These are phyloP conservation scores for Platichthys stellatus DNA, from an alignment of 2,113 vertebrate genomes.

Conservation along the genomic window DNA sequence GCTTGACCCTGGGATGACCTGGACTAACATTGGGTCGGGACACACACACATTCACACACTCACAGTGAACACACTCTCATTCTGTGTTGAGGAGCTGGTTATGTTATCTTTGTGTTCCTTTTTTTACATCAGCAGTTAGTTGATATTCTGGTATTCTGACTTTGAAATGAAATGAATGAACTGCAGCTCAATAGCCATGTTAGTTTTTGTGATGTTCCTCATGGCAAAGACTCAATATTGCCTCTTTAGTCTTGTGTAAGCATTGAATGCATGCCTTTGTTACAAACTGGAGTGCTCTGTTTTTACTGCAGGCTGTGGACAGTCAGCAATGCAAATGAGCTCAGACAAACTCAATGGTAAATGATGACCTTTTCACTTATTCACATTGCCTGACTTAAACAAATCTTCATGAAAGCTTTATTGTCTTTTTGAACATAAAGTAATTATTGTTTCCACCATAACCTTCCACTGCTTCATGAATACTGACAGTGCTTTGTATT, in stretches of 20 bases:
- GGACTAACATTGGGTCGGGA: neutral
- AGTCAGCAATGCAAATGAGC: slow-evolving; percentile 29
- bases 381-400: slow-evolving; percentile 46
- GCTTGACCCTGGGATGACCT: slow-evolving; percentile 8
- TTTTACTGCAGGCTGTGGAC: slow-evolving; percentile 14
- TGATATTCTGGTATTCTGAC: neutral
- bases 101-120: neutral
- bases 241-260: slow-evolving; percentile 16
- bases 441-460: too few relatives aligned
- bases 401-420: neutral
- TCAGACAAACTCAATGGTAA: slow-evolving; percentile 20
- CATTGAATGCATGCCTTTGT: slow-evolving; percentile 51
- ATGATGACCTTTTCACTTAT: slow-evolving; percentile 66
- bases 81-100: neutral
- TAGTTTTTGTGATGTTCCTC: neutral
- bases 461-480: neutral
- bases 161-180: slow-evolving; percentile 6
- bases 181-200: slow-evolving; percentile 7
- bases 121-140: neutral
- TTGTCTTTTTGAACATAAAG: neutral
- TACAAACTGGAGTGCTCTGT: slow-evolving; percentile 16
- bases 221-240: slow-evolving; percentile 5
- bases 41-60: neutral
- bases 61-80: neutral
- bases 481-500: neutral